Base-by-base conservation (phyloP, 2,113 vertebrate genomes). In the Ranitomeya imitator region DNA sequence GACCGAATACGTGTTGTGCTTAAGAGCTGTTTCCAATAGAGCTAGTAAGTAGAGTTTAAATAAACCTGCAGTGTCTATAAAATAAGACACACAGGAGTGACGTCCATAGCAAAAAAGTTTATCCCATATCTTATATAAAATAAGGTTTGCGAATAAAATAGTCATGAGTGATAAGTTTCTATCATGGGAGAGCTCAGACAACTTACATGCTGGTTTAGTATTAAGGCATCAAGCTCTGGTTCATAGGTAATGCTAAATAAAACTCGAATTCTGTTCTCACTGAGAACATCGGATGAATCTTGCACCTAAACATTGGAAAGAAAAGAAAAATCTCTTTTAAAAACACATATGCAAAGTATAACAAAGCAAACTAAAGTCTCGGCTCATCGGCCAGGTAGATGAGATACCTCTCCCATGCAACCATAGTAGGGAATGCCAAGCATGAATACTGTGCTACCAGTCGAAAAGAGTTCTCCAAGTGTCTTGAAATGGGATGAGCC, bases 191-290 rank as follows among this genome's bases (percentile, higher is more conserved):
- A 26, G 80, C 14, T 9, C 19, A 0, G 6, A 2, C 65, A 65
- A 95, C 98, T 97, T 93, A 99, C 98, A 85, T 99, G 98, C 91
- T 99, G 98, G 93, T 99, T 99, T 90, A 97, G 97, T 93, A 99
- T 99, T 89, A 99, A 93, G 88, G 93, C 86, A 85, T 99, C 97
- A 79, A 99, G 95, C 90, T 97, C 96, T 7, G 98, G 98, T 90
- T 99, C 98, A 90, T 95, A 96, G 0, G 98, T 98, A 92, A 99
- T 95, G 63, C 88, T 97, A 93, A 99, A 99, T 90, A 99, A 94
- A 71, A 99, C 97, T 37, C 98, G 96, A 83, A 99, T 95, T 90
- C 98, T 96, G 16, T 97, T 97, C 73, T 99, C 98, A 91, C 92
- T 93, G 85, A 99, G 97, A 92, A 99, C 97, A 90, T 99, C 98